phyloP scores from a whole-genome alignment of 2,113 vertebrate genomes.

The Eretmodus cyanostictus region DNA sequence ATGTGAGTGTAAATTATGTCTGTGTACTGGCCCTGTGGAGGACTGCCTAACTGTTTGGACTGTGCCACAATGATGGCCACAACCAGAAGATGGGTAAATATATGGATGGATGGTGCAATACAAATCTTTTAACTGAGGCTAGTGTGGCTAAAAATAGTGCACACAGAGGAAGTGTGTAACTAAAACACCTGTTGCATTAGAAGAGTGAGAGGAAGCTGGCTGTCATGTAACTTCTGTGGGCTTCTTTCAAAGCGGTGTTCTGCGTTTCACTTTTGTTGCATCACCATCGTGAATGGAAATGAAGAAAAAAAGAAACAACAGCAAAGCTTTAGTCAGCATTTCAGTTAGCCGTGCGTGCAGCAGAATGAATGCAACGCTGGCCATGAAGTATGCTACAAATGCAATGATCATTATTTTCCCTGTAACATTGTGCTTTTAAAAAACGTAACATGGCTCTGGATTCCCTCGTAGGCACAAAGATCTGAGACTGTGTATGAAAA shows the following conservation, averaged over 20 bases:
- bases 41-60: not conserved
- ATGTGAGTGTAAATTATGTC: not conserved
- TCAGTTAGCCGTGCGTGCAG: not conserved
- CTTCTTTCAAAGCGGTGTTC: not conserved
- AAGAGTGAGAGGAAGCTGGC: not conserved
- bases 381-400: not conserved
- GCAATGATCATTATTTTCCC: not conserved
- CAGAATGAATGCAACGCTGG: not conserved
- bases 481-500: not conserved
- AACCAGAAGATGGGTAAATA: not conserved
- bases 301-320: not conserved
- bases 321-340: not conserved
- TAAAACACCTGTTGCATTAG: not conserved
- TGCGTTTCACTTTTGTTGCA: conserved; percentile 10
- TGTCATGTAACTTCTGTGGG: not conserved
- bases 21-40: not conserved
- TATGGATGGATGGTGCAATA: not conserved
- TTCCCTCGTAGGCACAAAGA: not conserved
- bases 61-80: not conserved
- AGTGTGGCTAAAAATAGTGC: not conserved
- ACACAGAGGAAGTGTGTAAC: not conserved
- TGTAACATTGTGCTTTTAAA: accelerated
- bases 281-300: not conserved
- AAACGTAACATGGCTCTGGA: not conserved
- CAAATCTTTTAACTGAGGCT: not conserved